phyloP scores from a whole-genome alignment of 2,888 invertebrate species.

The Orgyia antiqua region DNA sequence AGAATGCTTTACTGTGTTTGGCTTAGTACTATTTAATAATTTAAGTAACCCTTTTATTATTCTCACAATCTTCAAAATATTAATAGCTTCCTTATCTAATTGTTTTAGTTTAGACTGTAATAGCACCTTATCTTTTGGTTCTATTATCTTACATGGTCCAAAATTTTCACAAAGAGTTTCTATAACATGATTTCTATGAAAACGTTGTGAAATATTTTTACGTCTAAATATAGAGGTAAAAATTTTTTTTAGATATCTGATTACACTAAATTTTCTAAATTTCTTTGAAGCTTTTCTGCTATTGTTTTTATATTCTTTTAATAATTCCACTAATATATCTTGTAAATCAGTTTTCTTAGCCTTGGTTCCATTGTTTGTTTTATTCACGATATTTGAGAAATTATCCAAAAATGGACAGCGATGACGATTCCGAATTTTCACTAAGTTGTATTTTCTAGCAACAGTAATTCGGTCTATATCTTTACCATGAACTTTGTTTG shows the following conservation, averaged over 20 bases:
- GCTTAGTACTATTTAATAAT: constrained; percentile 28
- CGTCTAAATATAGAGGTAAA: constrained; percentile 41
- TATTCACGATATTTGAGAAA: constrained; percentile 2
- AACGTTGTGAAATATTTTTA: constrained; percentile 13
- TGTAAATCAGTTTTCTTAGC: constrained; percentile 20
- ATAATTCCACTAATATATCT: constrained; percentile 18
- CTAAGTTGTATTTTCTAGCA: constrained; percentile 23
- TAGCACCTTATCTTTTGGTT: constrained; percentile 26
- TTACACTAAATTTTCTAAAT: constrained; percentile 28
- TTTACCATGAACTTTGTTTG: constrained; percentile 11
- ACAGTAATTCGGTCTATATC: constrained; percentile 16
- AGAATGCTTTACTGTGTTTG: constrained; percentile 7
- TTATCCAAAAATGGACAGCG: constrained; percentile 13
- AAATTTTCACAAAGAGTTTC: constrained; percentile 43
- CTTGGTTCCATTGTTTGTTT: constrained; percentile 3
- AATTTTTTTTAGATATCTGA: constrained; percentile 43
- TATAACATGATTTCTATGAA: constrained; percentile 34
- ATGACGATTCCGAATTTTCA: constrained; percentile 19
- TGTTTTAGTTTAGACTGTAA: constrained; percentile 41
- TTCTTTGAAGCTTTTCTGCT: constrained; percentile 10
- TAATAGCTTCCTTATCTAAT: constrained; percentile 40
- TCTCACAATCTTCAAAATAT: constrained; percentile 43
- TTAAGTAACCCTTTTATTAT: constrained; percentile 49
- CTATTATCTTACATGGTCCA: constrained; percentile 37
- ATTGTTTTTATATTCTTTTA: constrained; percentile 11